Evolutionary conservation across 2,113 vertebrate species (phyloP), one percentile per base, ranked within the genome.

Genomic region (Triplophysa siluroides): DNA sequence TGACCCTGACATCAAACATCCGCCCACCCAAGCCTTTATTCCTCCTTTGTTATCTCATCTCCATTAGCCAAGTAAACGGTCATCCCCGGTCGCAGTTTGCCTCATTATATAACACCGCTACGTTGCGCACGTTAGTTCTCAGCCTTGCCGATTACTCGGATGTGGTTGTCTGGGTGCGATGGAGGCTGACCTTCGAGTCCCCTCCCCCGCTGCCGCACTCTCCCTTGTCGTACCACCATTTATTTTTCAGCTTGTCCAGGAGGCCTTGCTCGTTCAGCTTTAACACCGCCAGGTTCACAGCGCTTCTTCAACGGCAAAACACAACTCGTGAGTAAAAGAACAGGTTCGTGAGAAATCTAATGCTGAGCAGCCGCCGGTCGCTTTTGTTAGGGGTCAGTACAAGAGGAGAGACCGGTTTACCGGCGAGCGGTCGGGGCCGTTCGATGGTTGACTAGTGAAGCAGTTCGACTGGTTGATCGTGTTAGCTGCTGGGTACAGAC

Each of bases 211-310:
- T 99, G 97, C 97, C 97, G 91, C 98, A 99, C 90, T 99, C 98
- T 94, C 98, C 97, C 94, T 98, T 99, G 97, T 99, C 98, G 97
- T 99, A 99, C 97, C 98, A 99, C 98, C 98, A 99, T 98, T 99
- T 99, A 97, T 99, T 99, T 99, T 99, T 99, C 96, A 99, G 98
- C 98, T 99, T 99, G 97, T 99, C 97, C 97, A 99, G 97, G 88
- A 99, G 97, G 96, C 98, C 98, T 96, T 99, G 98, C 80, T 99
- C 98, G 95, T 98, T 98, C 96, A 98, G 97, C 96, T 98, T 98
- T 96, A 98, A 91, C 86, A 98, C 97, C 95, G 97, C 96, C 79
- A 98, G 97, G 97, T 98, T 98, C 96, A 98, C 95, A 90, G 95
- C 94, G 93, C 96, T 96, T 96, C 95, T 96, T 96, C 93, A 95